Evolutionary conservation across 2,113 vertebrate genomes (phyloP), one percentile per base, ranked within the genome.

Genomic region (Cettia cetti): DNA sequence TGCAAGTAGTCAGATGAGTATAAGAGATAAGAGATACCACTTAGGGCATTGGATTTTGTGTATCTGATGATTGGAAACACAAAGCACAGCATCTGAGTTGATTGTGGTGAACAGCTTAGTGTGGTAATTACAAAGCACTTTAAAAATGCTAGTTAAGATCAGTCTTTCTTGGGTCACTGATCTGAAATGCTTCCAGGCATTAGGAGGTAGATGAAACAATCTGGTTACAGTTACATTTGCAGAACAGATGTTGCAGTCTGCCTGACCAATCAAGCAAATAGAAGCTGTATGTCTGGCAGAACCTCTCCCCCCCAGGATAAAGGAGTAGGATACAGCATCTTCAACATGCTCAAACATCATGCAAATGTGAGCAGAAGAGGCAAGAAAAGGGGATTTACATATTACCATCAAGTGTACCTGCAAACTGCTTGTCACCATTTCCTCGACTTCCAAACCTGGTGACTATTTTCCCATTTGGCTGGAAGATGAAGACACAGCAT

Each of bases 391-490:
- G 97, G 97, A 89, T 97, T 97, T 97, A 98, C 97, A 82, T 97
- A 97, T 98, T 98, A 98, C 98, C 97, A 90, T 97, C 95, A 53
- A 98, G 96, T 97, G 96, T 99, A 99, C 99, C 99, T 99, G 99
- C 99, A 98, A 99, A 99, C 98, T 99, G 99, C 97, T 97, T 98
- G 98, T 99, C 99, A 72, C 99, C 99, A 19, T 99, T 99, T 94
- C 99, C 99, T 86, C 99, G 98, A 94, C 98, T 99, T 93, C 99
- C 99, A 3, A 99, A 99, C 98, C 99, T 99, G 86, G 99, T 99
- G 95, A 99, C 99, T 94, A 99, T 99, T 96, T 99, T 99, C 82
- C 99, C 99, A 0, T 99, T 99, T 13, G 98, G 98, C 95, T 99
- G 99, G 94, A 99, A 99, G 97, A 99, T 99, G 96, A 99, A 99